Conservation (phyloP, 1,140 invertebrate genomes). For the Sycobia sp. region DNA sequence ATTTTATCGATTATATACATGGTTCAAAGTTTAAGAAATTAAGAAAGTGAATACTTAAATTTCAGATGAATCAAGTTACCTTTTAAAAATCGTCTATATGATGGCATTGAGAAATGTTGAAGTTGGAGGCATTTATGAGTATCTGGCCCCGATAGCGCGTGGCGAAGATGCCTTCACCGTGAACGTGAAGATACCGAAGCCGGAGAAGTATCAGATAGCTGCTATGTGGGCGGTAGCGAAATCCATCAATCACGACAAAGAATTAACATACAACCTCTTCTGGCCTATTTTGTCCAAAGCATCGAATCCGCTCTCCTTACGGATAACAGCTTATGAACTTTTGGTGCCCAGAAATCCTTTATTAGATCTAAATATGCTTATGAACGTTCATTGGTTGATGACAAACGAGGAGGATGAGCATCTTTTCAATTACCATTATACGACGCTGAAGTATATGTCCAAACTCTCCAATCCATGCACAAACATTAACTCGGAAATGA, state of each 20-base stretch:
- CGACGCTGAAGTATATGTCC: slow-evolving; percentile 49
- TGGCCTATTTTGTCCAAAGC: slow-evolving; percentile 56
- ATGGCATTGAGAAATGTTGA: slow-evolving; percentile 48
- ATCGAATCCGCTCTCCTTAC: slow-evolving; percentile 44
- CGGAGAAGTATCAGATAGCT: neutral
- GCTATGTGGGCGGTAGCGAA: slow-evolving; percentile 8
- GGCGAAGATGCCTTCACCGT: slow-evolving; percentile 37
- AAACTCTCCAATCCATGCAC: slow-evolving; percentile 52
- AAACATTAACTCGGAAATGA: slow-evolving; percentile 41
- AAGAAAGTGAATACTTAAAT: slow-evolving; percentile 31
- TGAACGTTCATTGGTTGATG: slow-evolving; percentile 59
- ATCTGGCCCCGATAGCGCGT: slow-evolving; percentile 44
- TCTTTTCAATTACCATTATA: slow-evolving; percentile 58
- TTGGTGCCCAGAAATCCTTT: slow-evolving; percentile 49
- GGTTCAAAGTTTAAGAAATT: slow-evolving; percentile 31
- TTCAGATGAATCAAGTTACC: slow-evolving; percentile 40
- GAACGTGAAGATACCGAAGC: neutral
- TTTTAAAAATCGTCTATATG: slow-evolving; percentile 47
- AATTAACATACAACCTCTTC: slow-evolving; percentile 44
- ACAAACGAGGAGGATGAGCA: slow-evolving; percentile 50
- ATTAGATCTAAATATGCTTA: slow-evolving; percentile 42
- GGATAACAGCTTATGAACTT: slow-evolving; percentile 52
- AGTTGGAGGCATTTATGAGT: slow-evolving; percentile 37
- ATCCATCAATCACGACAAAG: slow-evolving; percentile 10
- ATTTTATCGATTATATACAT: neutral